Evolutionary conservation across 2,797 vertebrate species (phyloP).

Genomic region (Argyrosomus regius): DNA sequence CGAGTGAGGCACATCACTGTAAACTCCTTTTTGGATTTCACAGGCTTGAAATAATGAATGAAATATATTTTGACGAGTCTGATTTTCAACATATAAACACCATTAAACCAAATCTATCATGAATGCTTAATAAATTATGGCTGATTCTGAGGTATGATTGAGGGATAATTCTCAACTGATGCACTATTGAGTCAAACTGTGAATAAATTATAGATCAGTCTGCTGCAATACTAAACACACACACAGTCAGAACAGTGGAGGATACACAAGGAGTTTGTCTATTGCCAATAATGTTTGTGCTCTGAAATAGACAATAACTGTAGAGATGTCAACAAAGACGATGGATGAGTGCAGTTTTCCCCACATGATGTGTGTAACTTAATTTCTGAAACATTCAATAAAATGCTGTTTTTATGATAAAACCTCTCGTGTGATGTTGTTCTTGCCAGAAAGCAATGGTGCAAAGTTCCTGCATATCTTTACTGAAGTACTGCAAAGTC

Average conservation of each 20-base stretch:
- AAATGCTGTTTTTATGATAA: constrained; percentile 62
- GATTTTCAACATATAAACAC: constrained; percentile 15
- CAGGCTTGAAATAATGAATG: constrained; percentile 2
- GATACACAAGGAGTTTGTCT: constrained; percentile 17
- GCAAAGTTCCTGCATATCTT: too few relatives aligned
- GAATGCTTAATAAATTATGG: constrained; percentile 25
- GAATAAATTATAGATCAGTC: constrained; percentile 72
- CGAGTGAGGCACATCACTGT: constrained; percentile 12
- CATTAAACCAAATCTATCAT: constrained; percentile 11
- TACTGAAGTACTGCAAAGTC: too few relatives aligned
- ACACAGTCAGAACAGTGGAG: constrained; percentile 37
- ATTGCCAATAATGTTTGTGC: constrained; percentile 27
- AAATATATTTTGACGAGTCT: constrained; percentile 16
- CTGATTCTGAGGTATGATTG: constrained; percentile 40
- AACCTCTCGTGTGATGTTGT: constrained; percentile 1
- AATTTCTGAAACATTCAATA: constrained; percentile 57
- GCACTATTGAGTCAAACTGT: constrained; percentile 78
- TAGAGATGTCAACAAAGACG: constrained; percentile 13
- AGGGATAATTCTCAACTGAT: constrained; percentile 56
- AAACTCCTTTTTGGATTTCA: constrained; percentile 15
- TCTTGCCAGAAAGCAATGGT: constrained; percentile 8
- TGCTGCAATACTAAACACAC: constrained; percentile 65
- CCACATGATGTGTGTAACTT: constrained; percentile 42
- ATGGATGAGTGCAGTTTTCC: constrained; percentile 25
- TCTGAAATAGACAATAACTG: constrained; percentile 9